Conservation (phyloP, 2,113 vertebrate genomes). For the Ramphastos sulfuratus region DNA sequence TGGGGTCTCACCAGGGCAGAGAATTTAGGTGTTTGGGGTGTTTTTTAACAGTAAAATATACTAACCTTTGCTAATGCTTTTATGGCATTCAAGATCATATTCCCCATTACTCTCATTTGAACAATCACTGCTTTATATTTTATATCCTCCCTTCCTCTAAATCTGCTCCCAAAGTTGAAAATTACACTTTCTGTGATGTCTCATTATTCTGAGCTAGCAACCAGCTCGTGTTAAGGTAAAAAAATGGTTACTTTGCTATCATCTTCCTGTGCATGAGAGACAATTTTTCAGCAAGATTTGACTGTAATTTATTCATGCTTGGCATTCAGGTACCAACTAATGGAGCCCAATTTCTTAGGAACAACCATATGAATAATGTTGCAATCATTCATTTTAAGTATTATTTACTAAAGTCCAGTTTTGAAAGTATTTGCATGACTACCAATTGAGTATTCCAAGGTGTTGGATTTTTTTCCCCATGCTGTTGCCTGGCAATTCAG, state of each 20-base stretch:
- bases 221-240: neutral
- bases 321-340: neutral
- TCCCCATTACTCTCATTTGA: neutral
- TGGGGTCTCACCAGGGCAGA: too few relatives aligned
- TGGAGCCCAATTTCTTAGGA: neutral
- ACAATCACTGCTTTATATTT: neutral
- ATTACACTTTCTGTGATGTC: neutral
- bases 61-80: neutral
- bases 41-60: neutral
- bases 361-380: neutral
- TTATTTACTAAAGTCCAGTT: neutral
- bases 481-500: neutral
- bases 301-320: constrained; percentile 4
- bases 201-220: neutral
- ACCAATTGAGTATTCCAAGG: neutral
- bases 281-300: neutral
- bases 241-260: neutral
- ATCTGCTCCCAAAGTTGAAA: neutral
- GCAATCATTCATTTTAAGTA: neutral
- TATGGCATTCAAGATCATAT: neutral
- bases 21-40: neutral
- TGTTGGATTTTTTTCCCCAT: neutral
- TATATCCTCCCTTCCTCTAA: neutral
- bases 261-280: neutral
- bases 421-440: neutral